A percentile compares a stretch with the other conserved stretches of the same genome.
These are phyloP conservation scores for Pristionchus exspectatus DNA, from an alignment of 2,888 invertebrate species.

Conservation along the genomic window DNA sequence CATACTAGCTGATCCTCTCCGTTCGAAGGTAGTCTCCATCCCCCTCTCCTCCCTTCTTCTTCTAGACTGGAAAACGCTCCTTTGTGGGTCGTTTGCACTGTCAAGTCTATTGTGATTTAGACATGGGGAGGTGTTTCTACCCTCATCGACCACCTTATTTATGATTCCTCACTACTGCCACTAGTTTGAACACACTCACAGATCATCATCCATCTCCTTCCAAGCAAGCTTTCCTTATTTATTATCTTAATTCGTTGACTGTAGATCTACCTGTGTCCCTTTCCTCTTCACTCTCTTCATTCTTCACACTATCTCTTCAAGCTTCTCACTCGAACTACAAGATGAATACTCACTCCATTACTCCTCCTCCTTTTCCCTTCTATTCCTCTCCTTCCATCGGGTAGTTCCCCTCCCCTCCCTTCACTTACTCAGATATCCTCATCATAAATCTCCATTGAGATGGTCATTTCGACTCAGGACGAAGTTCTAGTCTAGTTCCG, in stretches of 20 bases:
- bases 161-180: background rate
- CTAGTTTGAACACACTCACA: background rate
- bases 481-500: background rate
- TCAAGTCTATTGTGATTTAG: background rate
- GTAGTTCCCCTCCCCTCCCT: background rate
- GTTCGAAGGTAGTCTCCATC: constrained; percentile 1
- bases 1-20: background rate
- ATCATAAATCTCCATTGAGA: constrained; percentile 1
- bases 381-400: background rate
- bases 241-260: constrained; percentile 32
- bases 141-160: background rate
- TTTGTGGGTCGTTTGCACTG: background rate
- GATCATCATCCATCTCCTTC: background rate
- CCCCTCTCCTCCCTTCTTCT: background rate
- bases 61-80: background rate
- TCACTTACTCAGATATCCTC: constrained; percentile 12
- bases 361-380: background rate
- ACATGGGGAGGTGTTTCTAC: background rate
- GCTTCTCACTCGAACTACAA: background rate
- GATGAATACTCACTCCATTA: constrained; percentile 16
- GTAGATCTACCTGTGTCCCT: background rate
- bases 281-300: background rate
- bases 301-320: background rate
- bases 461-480: background rate
- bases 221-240: background rate